These are phyloP conservation scores for Eurytoma californica DNA, from an alignment of 2,888 invertebrate species.

Conservation along the genomic window DNA sequence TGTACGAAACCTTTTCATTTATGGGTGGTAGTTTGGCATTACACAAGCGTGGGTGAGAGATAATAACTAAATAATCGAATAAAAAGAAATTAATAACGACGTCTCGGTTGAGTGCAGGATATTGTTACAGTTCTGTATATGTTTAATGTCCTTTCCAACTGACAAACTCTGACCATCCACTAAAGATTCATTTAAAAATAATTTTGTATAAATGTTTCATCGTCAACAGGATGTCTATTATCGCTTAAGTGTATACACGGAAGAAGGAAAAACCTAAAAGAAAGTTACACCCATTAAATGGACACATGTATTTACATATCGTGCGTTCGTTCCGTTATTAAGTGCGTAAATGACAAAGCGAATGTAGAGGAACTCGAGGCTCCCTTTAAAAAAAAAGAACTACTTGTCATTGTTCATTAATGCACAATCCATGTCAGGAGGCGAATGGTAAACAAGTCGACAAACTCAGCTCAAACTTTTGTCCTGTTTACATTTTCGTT, in stretches of 20 bases:
- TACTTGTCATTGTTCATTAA: slow-evolving; percentile 17
- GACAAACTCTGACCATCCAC: slow-evolving; percentile 18
- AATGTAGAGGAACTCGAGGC: slow-evolving; percentile 12
- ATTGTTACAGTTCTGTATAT: slow-evolving; percentile 11
- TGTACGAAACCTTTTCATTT: slow-evolving; percentile 38
- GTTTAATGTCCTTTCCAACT: slow-evolving; percentile 42
- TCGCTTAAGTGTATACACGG: slow-evolving; percentile 54
- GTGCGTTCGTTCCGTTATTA: slow-evolving; percentile 47
- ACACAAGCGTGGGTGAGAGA: not conserved
- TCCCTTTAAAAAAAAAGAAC: slow-evolving; percentile 9
- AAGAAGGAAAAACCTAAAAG: slow-evolving; percentile 48
- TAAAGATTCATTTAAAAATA: slow-evolving; percentile 32
- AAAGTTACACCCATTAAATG: slow-evolving; percentile 33
- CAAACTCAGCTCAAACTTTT: slow-evolving; percentile 16
- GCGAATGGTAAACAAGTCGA: slow-evolving; percentile 33
- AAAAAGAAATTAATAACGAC: not conserved
- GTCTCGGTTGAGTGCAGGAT: not conserved
- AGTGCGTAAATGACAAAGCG: slow-evolving; percentile 22
- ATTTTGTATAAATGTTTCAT: slow-evolving; percentile 57
- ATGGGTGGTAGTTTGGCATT: not conserved
- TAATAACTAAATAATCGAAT: not conserved
- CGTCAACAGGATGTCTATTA: slow-evolving; percentile 34
- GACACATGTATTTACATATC: slow-evolving; percentile 52
- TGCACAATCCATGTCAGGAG: slow-evolving; percentile 43
- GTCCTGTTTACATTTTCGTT: not conserved